These are phyloP conservation scores for Nylanderia fulva DNA, from an alignment of 1,140 invertebrate genomes.

Conservation along the genomic window DNA sequence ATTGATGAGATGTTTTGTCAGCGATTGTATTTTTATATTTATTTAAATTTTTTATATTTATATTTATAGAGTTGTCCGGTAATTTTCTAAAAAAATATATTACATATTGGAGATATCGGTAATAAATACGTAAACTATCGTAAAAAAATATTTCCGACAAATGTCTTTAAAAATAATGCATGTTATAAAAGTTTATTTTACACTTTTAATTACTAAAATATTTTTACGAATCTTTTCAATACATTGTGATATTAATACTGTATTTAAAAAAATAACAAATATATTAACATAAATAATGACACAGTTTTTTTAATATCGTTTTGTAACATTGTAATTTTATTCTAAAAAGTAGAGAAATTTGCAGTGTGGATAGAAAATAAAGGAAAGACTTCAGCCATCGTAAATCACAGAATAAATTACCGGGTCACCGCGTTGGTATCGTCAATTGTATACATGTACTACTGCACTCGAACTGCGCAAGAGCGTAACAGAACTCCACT, in stretches of 20 bases:
- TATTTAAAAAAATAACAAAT: no score
- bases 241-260: background rate
- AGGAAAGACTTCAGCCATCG: constrained; percentile 19
- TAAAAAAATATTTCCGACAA: background rate
- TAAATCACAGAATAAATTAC: constrained; percentile 56
- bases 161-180: background rate
- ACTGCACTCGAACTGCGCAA: constrained; percentile 10
- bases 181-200: background rate
- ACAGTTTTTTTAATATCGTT: background rate
- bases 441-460: constrained; percentile 46
- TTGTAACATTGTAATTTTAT: background rate
- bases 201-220: background rate
- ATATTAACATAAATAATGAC: background rate
- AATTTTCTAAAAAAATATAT: background rate
- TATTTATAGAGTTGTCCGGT: background rate
- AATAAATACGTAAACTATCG: constrained; percentile 1
- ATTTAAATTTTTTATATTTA: background rate
- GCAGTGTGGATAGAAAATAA: constrained; percentile 26
- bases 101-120: background rate
- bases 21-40: background rate
- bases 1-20: constrained; percentile 19
- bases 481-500: constrained; percentile 17
- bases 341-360: constrained; percentile 8
- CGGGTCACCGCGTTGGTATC: constrained; percentile 35
- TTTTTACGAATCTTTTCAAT: background rate